phyloP scores from a whole-genome alignment of 2,113 vertebrate species.

The Mesitornis unicolor region DNA sequence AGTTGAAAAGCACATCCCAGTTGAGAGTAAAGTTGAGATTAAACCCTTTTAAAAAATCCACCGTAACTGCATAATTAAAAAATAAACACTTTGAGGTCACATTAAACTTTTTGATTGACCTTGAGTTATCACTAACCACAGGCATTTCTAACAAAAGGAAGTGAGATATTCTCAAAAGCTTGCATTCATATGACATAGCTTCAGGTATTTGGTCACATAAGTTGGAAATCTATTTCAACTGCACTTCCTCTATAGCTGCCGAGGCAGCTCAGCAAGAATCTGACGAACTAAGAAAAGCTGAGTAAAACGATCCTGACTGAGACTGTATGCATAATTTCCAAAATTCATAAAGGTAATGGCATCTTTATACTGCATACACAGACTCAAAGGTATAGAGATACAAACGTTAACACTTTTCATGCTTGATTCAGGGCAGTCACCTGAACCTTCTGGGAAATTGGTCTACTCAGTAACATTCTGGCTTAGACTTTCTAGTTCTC shows the following conservation, averaged over 20 bases:
- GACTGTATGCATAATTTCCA: background rate
- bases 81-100: background rate
- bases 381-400: background rate
- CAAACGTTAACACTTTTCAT: fast-evolving
- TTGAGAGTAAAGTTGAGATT: background rate
- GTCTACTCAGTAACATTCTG: background rate
- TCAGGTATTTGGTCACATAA: background rate
- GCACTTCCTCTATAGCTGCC: background rate
- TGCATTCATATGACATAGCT: background rate
- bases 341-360: background rate
- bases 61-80: background rate
- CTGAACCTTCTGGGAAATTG: background rate
- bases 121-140: background rate
- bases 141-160: background rate
- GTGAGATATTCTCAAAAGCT: background rate
- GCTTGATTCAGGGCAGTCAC: background rate
- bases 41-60: background rate
- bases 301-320: background rate
- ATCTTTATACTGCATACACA: background rate
- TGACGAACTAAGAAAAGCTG: background rate
- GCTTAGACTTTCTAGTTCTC: background rate
- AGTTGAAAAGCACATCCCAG: background rate
- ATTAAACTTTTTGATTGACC: background rate
- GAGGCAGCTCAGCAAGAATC: background rate
- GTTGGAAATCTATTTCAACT: background rate